Evolutionary conservation across 2,888 invertebrate genomes (phyloP), one percentile per base, ranked within the genome.

Genomic region (Didymodactylos carnosus): DNA sequence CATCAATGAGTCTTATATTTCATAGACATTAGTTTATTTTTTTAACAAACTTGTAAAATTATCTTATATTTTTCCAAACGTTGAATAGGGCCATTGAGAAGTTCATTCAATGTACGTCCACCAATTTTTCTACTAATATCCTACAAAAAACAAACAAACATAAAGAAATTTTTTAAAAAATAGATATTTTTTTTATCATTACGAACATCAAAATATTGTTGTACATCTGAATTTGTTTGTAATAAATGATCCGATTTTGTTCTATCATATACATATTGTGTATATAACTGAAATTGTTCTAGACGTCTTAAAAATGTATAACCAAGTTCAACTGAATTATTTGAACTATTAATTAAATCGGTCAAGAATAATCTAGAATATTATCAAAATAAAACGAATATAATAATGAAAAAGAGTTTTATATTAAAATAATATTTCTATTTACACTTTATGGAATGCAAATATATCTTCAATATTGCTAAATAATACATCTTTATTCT

Each of bases 361-460:
- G 40, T 74, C 25, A 74, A 43, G 62, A 74, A 71, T 13, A 74
- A 39, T 35, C 74, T 74, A 40, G 16, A 53, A 41, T 23, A 39
- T 39, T n/a, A 43, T 27, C n/a, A 71, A 70, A 11, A 25, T 23
- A 35, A 71, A 11, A 73, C 23, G 27, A n/a, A 49, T 62, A 49
- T 3, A 4, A n/a, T n/a, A n/a, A n/a, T n/a, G 7, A 39, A 19
- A 69, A 29, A 40, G 23, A 40, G 16, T 16, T 39, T 19, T 46
- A 3, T 4, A 8, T 73, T 53, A 13, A n/a, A 51, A 25, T 43
- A 46, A 43, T 7, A 14, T 41, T 25, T 7, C 19, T 25, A 49
- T 71, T 29, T 74, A 74, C 74, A 74, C 74, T 74, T 74, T 74
- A 69, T 74, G 74, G 71, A 74, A 74, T 71, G 74, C 74, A 16